Evolutionary conservation across 2,888 invertebrate species (phyloP).

Genomic region (Aleiodes leptofemur): DNA sequence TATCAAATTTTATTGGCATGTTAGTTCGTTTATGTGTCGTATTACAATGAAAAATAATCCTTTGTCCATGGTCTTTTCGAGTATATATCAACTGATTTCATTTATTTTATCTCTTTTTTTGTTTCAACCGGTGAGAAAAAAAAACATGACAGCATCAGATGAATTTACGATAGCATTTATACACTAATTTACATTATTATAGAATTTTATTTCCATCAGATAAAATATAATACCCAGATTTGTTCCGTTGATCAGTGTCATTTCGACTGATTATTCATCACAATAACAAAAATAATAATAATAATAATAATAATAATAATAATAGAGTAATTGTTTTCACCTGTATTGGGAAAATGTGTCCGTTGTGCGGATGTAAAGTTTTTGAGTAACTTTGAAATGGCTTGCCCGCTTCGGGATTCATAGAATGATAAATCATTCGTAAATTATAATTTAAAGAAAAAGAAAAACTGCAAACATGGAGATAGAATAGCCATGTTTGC

Average conservation of each 20-base stretch:
- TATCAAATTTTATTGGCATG: conserved; percentile 15
- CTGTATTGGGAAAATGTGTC: conserved; percentile 43
- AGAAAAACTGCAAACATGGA: not conserved
- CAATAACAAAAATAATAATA: not conserved
- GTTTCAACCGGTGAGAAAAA: not conserved
- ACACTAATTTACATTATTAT: not conserved
- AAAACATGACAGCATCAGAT: not conserved
- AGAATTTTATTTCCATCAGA: not conserved
- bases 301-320: not conserved
- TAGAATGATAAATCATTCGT: not conserved
- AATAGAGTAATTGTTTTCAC: not conserved
- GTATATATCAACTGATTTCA: not conserved
- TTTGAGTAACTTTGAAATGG: conserved; percentile 57
- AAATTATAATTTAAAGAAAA: not conserved
- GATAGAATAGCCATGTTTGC: not conserved
- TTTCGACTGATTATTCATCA: conserved; percentile 29
- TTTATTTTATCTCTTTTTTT: not conserved
- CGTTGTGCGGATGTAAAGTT: conserved; percentile 57
- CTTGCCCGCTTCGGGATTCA: conserved; percentile 52
- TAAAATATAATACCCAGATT: conserved; percentile 48
- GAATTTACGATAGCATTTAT: not conserved
- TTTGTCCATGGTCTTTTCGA: too few species aligned
- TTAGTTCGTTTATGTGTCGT: conserved; percentile 5
- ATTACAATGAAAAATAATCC: conserved; percentile 7
- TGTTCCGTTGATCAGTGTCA: conserved; percentile 55